Percentiles rank a stretch among this genome's conserved stretches.
Evolutionary conservation across 1,140 invertebrate species (phyloP).

Genomic region (Leptinotarsa defecta): DNA sequence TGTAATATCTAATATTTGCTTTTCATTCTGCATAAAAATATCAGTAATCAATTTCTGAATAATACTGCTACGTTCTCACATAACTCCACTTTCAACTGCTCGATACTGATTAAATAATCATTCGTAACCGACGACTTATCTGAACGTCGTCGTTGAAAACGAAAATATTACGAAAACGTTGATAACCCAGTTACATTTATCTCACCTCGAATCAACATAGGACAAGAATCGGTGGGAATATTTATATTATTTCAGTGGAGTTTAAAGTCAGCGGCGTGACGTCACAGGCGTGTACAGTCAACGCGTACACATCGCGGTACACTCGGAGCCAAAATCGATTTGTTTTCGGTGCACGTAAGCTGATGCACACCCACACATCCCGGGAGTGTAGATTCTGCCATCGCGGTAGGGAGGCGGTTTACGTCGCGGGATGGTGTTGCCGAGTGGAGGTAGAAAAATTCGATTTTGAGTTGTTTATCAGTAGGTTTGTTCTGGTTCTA

Average conservation of each 20-base stretch:
- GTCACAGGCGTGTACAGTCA: constrained; percentile 15
- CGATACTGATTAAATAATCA: neutral
- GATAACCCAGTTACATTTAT: constrained; percentile 4
- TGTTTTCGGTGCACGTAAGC: constrained; percentile 18
- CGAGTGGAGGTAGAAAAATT: neutral
- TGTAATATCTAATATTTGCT: no score
- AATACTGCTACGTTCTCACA: no score
- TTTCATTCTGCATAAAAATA: no score
- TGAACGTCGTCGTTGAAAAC: neutral
- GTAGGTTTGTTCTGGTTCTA: no score
- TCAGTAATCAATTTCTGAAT: no score
- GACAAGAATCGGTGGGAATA: neutral
- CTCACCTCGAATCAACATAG: neutral
- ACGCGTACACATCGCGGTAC: neutral
- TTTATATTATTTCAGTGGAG: neutral
- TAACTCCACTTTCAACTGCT: no score
- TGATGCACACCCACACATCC: constrained; percentile 15
- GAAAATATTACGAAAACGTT: neutral
- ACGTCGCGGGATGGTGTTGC: neutral
- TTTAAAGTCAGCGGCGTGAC: neutral
- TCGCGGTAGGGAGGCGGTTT: neutral
- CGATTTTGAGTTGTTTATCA: no score
- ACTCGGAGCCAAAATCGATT: neutral
- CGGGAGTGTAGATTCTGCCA: neutral
- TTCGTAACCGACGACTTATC: neutral